phyloP scores from a whole-genome alignment of 1,140 invertebrate genomes.

The Sinonovacula constricta region DNA sequence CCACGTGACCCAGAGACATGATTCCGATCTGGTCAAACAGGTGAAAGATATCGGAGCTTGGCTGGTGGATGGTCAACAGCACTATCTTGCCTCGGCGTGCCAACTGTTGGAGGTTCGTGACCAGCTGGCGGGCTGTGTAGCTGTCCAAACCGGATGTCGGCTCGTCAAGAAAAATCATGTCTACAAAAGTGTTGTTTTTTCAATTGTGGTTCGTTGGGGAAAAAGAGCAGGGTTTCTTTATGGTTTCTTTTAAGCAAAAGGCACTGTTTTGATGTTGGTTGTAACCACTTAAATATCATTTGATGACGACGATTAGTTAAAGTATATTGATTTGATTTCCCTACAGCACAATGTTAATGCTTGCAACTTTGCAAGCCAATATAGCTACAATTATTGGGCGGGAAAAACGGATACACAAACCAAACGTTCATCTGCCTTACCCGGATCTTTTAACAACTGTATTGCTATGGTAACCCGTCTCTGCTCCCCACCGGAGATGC shows the following conservation, averaged over 20 bases:
- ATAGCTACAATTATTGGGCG: too few species aligned
- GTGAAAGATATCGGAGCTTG: constrained; percentile 63
- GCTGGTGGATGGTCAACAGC: constrained; percentile 67
- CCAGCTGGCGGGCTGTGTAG: constrained; percentile 66
- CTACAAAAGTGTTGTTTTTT: too few species aligned
- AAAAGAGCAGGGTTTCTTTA: too few species aligned
- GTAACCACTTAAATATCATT: too few species aligned
- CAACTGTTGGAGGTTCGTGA: constrained; percentile 57
- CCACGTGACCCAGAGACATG: constrained; percentile 56
- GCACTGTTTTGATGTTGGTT: too few species aligned
- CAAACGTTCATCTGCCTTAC: constrained; percentile 29
- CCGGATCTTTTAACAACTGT: constrained; percentile 64
- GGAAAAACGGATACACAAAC: too few species aligned
- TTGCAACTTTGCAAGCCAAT: too few species aligned
- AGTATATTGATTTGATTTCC: too few species aligned
- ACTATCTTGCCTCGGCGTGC: constrained; percentile 62
- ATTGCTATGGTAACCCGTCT: constrained; percentile 64
- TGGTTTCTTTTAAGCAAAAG: too few species aligned
- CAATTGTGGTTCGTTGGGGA: too few species aligned
- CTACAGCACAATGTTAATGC: too few species aligned
- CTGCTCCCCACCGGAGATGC: constrained; percentile 65
- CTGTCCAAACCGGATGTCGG: constrained; percentile 68
- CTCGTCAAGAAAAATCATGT: constrained; percentile 67
- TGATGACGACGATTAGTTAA: neutral
- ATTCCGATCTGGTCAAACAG: constrained; percentile 59